Conservation (phyloP, 64 coral and sea anemone genomes). For the Trachythela sp. region DNA sequence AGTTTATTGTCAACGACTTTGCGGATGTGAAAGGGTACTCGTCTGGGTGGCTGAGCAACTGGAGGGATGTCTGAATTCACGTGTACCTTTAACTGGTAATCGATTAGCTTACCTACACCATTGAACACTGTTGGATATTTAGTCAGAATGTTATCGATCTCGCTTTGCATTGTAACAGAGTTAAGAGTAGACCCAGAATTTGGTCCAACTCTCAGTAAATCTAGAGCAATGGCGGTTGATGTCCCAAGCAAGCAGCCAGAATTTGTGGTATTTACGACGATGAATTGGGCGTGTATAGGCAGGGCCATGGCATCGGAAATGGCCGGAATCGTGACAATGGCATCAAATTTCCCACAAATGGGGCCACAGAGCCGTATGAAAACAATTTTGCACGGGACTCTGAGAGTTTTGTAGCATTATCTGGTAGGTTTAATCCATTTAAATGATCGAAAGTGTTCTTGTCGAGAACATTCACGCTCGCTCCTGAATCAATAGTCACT, state of each 20-base stretch:
- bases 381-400: not conserved
- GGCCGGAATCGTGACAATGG: not conserved
- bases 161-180: no score
- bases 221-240: no score
- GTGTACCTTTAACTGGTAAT: not conserved
- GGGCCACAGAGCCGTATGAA: not conserved
- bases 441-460: not conserved
- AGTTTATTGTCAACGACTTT: not conserved
- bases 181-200: no score
- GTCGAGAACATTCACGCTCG: constrained; percentile 23
- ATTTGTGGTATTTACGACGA: no score
- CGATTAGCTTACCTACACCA: not conserved
- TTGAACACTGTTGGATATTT: not conserved
- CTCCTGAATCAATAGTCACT: constrained; percentile 16
- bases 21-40: not conserved
- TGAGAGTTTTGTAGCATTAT: no score
- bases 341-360: constrained; percentile 12
- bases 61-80: not conserved
- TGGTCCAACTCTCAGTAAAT: no score
- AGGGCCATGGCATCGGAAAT: not conserved
- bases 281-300: no score
- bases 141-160: not conserved
- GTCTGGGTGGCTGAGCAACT: not conserved
- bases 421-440: not conserved
- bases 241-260: no score